Evolutionary conservation across 2,113 vertebrate genomes (phyloP).

Genomic region (Indri indri): DNA sequence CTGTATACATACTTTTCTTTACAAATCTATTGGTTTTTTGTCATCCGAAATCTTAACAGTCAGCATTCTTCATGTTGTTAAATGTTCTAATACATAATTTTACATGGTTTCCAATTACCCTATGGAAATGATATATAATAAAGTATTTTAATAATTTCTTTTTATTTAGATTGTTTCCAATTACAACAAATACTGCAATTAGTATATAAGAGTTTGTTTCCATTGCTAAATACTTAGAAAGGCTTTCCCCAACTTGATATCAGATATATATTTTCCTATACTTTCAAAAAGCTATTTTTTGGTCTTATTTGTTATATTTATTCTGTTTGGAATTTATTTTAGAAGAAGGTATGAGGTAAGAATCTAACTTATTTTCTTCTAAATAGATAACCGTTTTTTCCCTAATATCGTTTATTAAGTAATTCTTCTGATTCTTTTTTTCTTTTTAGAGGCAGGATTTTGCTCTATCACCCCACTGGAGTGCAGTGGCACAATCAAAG

Average conservation of each 20-base stretch:
- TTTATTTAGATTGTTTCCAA: background rate
- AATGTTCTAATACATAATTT: background rate
- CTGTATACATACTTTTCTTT: background rate
- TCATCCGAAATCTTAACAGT: background rate
- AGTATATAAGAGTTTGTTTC: background rate
- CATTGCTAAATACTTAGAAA: constrained; percentile 11
- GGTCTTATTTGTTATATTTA: constrained; percentile 4
- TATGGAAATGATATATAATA: background rate
- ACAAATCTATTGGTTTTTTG: background rate
- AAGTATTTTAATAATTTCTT: background rate
- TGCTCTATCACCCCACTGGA: too few relatives aligned
- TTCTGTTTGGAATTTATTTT: background rate
- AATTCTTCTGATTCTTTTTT: background rate
- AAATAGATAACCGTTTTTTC: background rate
- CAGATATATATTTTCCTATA: background rate
- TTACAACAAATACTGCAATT: background rate
- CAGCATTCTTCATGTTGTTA: background rate
- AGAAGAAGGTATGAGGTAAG: background rate
- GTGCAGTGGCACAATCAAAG: too few relatives aligned
- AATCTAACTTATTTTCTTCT: background rate
- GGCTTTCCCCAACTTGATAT: background rate
- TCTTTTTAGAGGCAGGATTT: too few relatives aligned
- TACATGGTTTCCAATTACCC: background rate
- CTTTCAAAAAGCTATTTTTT: background rate
- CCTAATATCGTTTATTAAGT: background rate